Conservation (phyloP, 1,140 invertebrate genomes). For the Pectinophora gossypiella region DNA sequence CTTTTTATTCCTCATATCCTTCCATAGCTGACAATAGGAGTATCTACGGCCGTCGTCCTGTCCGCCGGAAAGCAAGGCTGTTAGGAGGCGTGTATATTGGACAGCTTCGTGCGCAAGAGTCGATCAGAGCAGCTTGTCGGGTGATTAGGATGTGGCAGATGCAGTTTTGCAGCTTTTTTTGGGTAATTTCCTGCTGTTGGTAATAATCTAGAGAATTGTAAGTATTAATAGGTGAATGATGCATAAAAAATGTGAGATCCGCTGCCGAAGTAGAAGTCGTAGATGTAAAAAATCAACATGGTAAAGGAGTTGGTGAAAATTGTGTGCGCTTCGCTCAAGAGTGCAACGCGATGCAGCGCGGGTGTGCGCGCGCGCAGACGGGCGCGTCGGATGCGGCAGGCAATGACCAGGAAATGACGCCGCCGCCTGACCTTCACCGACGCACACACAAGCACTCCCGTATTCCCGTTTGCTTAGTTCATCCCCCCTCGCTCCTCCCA, state of each 20-base stretch:
- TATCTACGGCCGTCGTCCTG: conserved; percentile 47
- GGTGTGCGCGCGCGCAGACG: conserved; percentile 29
- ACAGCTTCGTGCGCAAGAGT: too few relatives aligned
- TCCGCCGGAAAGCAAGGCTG: conserved; percentile 47
- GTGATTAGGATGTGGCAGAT: too few relatives aligned
- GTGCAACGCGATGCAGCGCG: conserved; percentile 14
- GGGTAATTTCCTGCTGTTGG: too few relatives aligned
- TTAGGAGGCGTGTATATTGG: background rate
- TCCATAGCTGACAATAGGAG: conserved; percentile 27
- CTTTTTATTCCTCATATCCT: conserved; percentile 28
- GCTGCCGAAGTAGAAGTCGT: too few relatives aligned
- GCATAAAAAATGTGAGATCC: too few relatives aligned
- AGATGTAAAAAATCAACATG: too few relatives aligned
- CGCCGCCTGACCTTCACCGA: conserved; percentile 64
- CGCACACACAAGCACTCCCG: conserved; percentile 38
- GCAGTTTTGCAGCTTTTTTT: too few relatives aligned
- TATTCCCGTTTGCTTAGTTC: background rate
- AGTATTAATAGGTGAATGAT: too few relatives aligned
- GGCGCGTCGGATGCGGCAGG: conserved; percentile 44
- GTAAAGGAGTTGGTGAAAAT: background rate
- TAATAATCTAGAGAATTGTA: too few relatives aligned
- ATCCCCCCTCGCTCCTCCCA: conserved; percentile 27
- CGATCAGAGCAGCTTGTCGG: too few relatives aligned
- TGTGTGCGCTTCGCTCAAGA: conserved; percentile 37
- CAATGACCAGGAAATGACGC: conserved; percentile 77